Evolutionary conservation across 2,113 vertebrate genomes (phyloP).

Genomic region (Clinocottus analis): DNA sequence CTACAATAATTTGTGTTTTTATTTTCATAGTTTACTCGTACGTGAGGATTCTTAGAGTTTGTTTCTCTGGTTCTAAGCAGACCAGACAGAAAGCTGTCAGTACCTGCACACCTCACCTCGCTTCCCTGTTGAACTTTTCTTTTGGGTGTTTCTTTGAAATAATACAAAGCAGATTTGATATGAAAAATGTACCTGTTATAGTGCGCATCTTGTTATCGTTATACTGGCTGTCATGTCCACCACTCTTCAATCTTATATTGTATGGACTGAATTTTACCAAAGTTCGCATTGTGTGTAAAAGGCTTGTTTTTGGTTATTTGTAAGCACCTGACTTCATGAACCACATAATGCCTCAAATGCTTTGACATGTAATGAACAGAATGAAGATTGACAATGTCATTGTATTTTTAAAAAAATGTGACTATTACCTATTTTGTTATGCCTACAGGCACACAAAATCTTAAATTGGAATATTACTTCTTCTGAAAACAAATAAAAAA

Average conservation of each 20-base stretch:
- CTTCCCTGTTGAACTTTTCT: constrained; percentile 64
- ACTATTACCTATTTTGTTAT: background rate
- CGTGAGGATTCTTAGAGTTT: too few relatives aligned
- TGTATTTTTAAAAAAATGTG: background rate
- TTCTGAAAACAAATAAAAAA: background rate
- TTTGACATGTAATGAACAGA: background rate
- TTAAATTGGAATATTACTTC: background rate
- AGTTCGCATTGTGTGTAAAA: constrained; percentile 21
- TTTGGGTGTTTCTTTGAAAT: constrained; percentile 54
- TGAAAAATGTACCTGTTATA: constrained; percentile 14
- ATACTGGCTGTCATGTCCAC: constrained; percentile 60
- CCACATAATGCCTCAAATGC: background rate
- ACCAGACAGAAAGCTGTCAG: constrained; percentile 46
- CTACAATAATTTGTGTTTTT: too few relatives aligned
- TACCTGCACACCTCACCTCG: constrained; percentile 71
- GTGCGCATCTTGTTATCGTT: constrained; percentile 54
- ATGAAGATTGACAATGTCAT: background rate
- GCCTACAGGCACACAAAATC: too few relatives aligned
- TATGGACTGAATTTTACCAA: constrained; percentile 67
- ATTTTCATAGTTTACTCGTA: too few relatives aligned
- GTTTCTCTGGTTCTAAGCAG: background rate
- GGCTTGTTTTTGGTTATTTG: background rate
- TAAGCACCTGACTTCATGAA: background rate
- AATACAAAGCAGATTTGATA: constrained; percentile 61
- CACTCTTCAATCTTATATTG: constrained; percentile 65